Conservation (phyloP, 2,113 vertebrate species). For the Phasianus colchicus region DNA sequence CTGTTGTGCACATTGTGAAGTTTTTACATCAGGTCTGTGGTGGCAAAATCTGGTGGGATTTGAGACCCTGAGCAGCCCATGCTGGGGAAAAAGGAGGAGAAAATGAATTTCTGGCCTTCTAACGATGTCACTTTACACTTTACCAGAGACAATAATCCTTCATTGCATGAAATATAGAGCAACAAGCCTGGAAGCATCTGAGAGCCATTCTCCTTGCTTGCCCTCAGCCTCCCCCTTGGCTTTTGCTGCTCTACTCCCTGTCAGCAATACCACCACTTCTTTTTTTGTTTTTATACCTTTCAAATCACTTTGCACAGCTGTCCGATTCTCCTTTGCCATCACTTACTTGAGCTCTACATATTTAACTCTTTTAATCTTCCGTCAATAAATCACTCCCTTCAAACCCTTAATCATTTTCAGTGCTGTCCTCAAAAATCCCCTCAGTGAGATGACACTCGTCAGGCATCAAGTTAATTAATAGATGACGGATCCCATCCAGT, state of each 20-base stretch:
- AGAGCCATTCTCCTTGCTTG: neutral
- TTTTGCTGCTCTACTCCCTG: neutral
- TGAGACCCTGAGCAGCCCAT: rapidly evolving
- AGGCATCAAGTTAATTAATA: neutral
- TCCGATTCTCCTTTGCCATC: neutral
- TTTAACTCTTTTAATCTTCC: conserved; percentile 26
- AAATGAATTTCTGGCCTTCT: neutral
- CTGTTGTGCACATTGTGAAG: rapidly evolving
- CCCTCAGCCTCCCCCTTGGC: rapidly evolving
- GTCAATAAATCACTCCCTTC: neutral
- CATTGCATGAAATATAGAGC: neutral
- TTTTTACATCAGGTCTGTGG: neutral
- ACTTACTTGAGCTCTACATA: neutral
- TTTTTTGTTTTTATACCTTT: neutral
- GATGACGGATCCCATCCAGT: neutral
- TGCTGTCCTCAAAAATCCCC: neutral
- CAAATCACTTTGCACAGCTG: neutral
- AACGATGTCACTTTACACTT: neutral
- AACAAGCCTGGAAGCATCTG: neutral
- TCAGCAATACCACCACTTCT: neutral
- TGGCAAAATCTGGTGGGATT: rapidly evolving
- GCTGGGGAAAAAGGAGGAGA: neutral
- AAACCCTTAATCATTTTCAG: neutral
- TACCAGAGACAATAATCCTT: neutral
- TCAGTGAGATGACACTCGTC: neutral